phyloP scores from a whole-genome alignment of 2,797 vertebrate species.

The Phrynocephalus forsythii region DNA sequence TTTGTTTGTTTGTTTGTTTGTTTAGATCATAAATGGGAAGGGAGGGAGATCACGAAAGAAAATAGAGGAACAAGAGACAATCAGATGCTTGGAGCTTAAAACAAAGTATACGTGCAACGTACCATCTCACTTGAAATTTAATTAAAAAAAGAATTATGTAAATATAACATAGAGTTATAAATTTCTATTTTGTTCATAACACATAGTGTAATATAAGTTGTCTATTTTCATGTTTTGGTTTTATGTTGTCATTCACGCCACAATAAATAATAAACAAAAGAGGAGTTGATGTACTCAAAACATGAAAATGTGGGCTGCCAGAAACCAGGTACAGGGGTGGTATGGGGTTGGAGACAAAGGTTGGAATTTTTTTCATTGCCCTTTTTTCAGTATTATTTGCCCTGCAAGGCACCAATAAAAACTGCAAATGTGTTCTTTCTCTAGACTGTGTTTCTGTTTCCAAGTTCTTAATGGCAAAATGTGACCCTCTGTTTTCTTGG shows the following conservation, averaged over 20 bases:
- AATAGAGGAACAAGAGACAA: slow-evolving; percentile 88
- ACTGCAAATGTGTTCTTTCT: slow-evolving; percentile 97
- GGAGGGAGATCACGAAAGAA: slow-evolving; percentile 70
- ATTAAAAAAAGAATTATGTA: slow-evolving; percentile 98
- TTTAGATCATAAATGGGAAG: slow-evolving; percentile 76
- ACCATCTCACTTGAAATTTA: slow-evolving; percentile 99
- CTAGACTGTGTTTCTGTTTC: slow-evolving; percentile 76
- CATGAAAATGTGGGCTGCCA: slow-evolving; percentile 88
- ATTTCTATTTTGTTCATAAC: slow-evolving; percentile 99
- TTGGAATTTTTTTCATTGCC: slow-evolving; percentile 85
- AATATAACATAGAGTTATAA: slow-evolving; percentile 99
- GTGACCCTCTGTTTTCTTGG: slow-evolving; percentile 21
- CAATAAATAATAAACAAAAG: slow-evolving; percentile 91
- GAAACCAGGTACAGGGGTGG: slow-evolving; percentile 82
- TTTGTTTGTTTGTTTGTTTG: background rate
- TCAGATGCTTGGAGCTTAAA: slow-evolving; percentile 99
- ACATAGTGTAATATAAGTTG: slow-evolving; percentile 99
- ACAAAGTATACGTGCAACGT: slow-evolving; percentile 92
- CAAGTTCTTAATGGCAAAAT: slow-evolving; percentile 51
- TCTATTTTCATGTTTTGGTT: slow-evolving; percentile 99
- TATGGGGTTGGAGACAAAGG: background rate
- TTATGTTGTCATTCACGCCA: slow-evolving; percentile 99
- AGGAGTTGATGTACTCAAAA: slow-evolving; percentile 92
- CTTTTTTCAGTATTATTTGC: slow-evolving; percentile 99
- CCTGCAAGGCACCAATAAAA: slow-evolving; percentile 99